Evolutionary conservation across 2,797 vertebrate species (phyloP), one percentile per base, ranked within the genome.

Genomic region (Margarornis squamiger): DNA sequence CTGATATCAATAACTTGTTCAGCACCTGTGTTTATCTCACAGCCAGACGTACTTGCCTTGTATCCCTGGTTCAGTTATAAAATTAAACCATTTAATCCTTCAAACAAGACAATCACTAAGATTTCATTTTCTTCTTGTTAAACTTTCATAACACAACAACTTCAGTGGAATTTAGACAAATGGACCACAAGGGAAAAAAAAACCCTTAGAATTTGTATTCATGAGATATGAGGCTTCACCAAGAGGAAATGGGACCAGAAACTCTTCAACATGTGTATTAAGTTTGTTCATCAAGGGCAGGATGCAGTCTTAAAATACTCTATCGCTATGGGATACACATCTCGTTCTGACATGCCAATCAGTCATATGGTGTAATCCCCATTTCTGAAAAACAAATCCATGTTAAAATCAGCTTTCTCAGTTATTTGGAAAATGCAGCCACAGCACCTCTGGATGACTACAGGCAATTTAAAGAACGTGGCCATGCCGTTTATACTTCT

Each of bases 331-430:
- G n/a, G 21, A 74, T 89, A 59, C 24, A 85, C 32, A 74, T 51
- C 52, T 76, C 8, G 10, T 39, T 91, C 88, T 4, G 3, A 45
- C 49, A 91, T 55, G 55, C 12, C 46, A 46, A 26, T 59, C 38
- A 46, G 49, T 87, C 76, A 39, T 39, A 49, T 5, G 12, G 48
- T 43, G 8, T 58, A 82, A 91, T 85, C 20, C 10, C 7, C 55
- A 43, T 76, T 92, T 85, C 72, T 80, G 46, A 77, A 76, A 93
- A 90, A 32, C 29, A 85, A 24, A 62, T 6, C 58, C 27, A 29
- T 70, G 34, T 79, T 94, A 79, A 86, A 93, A 91, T 71, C 59
- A 83, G 29, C 67, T 79, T 92, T 82, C 67, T 87, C 72, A 80
- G 41, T 57, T 76, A 59, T 79, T 73, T 87, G 52, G 45, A 92